Evolutionary conservation across 2,797 vertebrate genomes (phyloP).

Genomic region (Pempheris klunzingeri): DNA sequence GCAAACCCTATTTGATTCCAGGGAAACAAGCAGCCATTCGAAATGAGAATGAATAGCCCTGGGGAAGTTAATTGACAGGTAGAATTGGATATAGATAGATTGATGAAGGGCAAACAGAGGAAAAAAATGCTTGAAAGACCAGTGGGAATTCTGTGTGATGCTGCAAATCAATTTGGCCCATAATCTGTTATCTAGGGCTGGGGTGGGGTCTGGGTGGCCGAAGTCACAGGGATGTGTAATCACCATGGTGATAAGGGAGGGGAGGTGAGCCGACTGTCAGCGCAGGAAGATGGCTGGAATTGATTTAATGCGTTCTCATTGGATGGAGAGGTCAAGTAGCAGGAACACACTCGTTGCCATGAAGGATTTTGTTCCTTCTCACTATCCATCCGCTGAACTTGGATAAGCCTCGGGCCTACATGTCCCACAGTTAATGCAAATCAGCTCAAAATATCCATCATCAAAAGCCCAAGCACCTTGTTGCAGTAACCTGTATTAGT

Average conservation of each 20-base stretch:
- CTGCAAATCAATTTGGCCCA: constrained; percentile 78
- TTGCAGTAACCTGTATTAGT: constrained; percentile 37
- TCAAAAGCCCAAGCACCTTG: constrained; percentile 21
- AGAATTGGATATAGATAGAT: constrained; percentile 74
- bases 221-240: constrained; percentile 77
- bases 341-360: constrained; percentile 51
- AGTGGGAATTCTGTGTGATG: constrained; percentile 65
- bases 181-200: constrained; percentile 74
- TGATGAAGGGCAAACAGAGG: constrained; percentile 66
- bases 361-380: constrained; percentile 54
- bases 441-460: constrained; percentile 55
- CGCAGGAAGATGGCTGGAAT: constrained; percentile 60
- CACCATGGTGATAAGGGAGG: constrained; percentile 74
- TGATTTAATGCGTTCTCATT: constrained; percentile 64
- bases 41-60: constrained; percentile 49
- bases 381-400: constrained; percentile 43
- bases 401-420: constrained; percentile 37
- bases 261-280: constrained; percentile 67
- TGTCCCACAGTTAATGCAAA: constrained; percentile 57
- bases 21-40: constrained; percentile 42
- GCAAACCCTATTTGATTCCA: constrained; percentile 48
- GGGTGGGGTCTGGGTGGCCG: constrained; percentile 60
- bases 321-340: constrained; percentile 66
- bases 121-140: constrained; percentile 58
- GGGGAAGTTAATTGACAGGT: constrained; percentile 61